These are phyloP conservation scores for Motacilla alba DNA, from an alignment of 2,113 vertebrate species.

Conservation along the genomic window DNA sequence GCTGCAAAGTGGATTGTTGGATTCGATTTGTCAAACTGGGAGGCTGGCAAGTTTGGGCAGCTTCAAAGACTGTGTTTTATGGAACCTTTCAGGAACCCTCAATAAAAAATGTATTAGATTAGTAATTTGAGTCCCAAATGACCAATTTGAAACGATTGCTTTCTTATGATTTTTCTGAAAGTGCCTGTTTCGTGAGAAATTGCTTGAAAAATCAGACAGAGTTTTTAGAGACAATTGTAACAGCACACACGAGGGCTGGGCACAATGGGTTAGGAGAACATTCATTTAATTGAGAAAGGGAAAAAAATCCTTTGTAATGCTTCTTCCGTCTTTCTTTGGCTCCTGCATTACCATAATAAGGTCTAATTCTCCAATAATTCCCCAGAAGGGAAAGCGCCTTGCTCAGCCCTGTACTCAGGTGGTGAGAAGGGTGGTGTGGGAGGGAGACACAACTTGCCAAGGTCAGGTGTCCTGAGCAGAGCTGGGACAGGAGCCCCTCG, in stretches of 20 bases:
- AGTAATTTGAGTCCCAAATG: constrained; percentile 77
- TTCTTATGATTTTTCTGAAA: constrained; percentile 76
- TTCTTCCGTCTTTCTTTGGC: not conserved
- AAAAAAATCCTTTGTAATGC: not conserved
- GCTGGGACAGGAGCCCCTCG: not conserved
- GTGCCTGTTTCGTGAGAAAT: constrained; percentile 71
- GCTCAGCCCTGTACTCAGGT: not conserved
- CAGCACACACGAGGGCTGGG: constrained; percentile 24
- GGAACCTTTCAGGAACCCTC: constrained; percentile 71
- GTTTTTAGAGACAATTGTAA: constrained; percentile 62
- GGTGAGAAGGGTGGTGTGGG: not conserved
- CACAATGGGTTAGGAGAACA: not conserved
- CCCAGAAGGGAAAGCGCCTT: not conserved
- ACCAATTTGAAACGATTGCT: constrained; percentile 73
- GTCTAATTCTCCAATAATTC: not conserved
- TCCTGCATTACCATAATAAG: not conserved
- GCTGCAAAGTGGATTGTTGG: constrained; percentile 65
- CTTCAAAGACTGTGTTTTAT: constrained; percentile 70
- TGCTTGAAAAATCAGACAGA: constrained; percentile 64
- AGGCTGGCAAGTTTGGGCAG: constrained; percentile 68
- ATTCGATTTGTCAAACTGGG: constrained; percentile 63
- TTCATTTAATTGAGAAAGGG: constrained; percentile 35
- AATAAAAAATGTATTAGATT: constrained; percentile 76
- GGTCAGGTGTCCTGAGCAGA: rapidly evolving
- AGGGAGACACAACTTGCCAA: not conserved